Conservation (phyloP, 2,888 invertebrate genomes). For the Bombylius discolor region DNA sequence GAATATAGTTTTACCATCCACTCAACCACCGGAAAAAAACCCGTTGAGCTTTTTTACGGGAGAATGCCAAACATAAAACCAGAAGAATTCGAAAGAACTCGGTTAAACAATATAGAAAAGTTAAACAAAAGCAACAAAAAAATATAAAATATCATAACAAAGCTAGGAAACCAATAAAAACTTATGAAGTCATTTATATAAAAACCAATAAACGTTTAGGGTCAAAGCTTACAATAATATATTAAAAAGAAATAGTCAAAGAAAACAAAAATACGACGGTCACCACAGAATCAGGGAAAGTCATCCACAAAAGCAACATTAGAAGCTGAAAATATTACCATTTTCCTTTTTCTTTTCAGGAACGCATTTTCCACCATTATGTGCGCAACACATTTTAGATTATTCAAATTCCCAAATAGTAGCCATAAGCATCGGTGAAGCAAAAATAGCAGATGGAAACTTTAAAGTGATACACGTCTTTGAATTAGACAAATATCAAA, state of each 20-base stretch:
- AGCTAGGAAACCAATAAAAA: constrained; percentile 2
- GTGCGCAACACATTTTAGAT: not conserved
- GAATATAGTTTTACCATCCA: constrained; percentile 4
- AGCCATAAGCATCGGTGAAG: too few species aligned
- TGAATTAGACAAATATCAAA: too few species aligned
- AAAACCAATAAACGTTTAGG: constrained; percentile 4
- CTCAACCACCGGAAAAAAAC: constrained; percentile 3
- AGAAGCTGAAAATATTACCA: not conserved
- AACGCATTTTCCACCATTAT: not conserved
- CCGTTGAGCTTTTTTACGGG: constrained; percentile 6
- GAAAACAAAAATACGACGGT: constrained; percentile 1
- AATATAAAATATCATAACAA: constrained; percentile 4
- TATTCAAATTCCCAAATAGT: too few species aligned
- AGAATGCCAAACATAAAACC: not conserved
- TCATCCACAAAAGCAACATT: constrained; percentile 3
- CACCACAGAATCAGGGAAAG: constrained; percentile 4
- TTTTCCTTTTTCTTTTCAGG: not conserved
- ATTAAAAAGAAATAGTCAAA: constrained; percentile 1
- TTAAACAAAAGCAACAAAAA: constrained; percentile 3
- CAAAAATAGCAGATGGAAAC: too few species aligned
- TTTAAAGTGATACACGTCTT: too few species aligned
- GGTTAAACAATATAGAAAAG: not conserved
- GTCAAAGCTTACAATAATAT: constrained; percentile 1
- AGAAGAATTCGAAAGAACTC: not conserved
- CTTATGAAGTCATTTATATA: constrained; percentile 2